Evolutionary conservation across 1,140 invertebrate species (phyloP), one percentile per base, ranked within the genome.

Genomic region (Ceratina calcarata): DNA sequence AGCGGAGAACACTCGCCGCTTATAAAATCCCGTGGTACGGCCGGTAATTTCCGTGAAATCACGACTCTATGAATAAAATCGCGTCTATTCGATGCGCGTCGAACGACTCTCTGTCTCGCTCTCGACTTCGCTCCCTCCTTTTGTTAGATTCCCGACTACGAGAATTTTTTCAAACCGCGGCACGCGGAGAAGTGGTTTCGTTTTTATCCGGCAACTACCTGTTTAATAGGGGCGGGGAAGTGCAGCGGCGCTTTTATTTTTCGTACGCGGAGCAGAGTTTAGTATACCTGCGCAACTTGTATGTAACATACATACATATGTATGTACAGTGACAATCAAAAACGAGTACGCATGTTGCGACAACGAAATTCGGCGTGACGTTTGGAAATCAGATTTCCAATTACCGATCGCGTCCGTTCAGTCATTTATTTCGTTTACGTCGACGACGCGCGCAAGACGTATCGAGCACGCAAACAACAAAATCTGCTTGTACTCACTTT

Each of bases 141-240:
- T 78, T 71, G 68, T 64, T 45, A n/a, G 68, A 53, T 20, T 15
- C 45, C 57, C 66, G 1, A 0, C 24, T 62, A 13, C 18, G 66
- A 77, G 49, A 45, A 61, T 70, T 58, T 71, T 57, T 49, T 24
- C 66, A 20, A 69, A 76, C 65, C 64, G 37, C 57, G 32, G 61
- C 61, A 58, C 51, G 74, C 18, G 49, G 37, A 51, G 45, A 12
- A 64, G 68, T 58, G 58, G 32, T 65, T 70, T 64, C 15, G 68
- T 78, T 70, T 78, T 78, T 57, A 55, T 71, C 69, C 69, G 32
- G 49, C 60, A 64, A 72, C 60, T 78, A 78, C 76, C 68, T 78
- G 76, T 72, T 78, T 78, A 64, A 72, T 72, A 55, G 69, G 27
- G 69, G 76, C 68, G n/a, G 68, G 49, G 60, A 20, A 62, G 65